These are phyloP conservation scores for Burhinus oedicnemus DNA, from an alignment of 2,113 vertebrate genomes.

Conservation along the genomic window DNA sequence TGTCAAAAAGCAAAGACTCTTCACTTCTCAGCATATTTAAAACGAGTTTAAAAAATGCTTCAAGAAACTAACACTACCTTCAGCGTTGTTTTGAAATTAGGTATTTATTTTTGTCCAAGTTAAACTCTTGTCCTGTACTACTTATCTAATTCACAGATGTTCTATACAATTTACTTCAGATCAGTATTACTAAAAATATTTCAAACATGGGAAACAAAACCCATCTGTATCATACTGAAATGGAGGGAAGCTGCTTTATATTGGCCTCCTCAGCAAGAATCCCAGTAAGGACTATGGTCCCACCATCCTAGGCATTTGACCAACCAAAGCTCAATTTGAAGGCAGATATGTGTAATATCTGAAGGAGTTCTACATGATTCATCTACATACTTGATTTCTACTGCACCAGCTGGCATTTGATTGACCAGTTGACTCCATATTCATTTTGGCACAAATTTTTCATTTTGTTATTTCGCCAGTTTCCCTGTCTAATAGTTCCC, in stretches of 20 bases:
- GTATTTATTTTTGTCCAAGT: not conserved
- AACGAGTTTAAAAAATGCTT: not conserved
- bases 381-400: not conserved
- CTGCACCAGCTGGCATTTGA: not conserved
- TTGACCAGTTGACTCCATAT: not conserved
- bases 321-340: not conserved
- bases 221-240: not conserved
- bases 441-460: not conserved
- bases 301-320: not conserved
- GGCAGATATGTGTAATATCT: not conserved
- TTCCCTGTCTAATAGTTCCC: not conserved
- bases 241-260: not conserved
- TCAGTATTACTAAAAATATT: not conserved
- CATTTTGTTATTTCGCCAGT: not conserved
- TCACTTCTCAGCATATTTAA: not conserved
- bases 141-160: not conserved
- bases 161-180: not conserved
- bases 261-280: not conserved
- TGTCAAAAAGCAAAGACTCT: not conserved
- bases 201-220: not conserved
- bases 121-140: not conserved
- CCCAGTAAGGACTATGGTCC: not conserved
- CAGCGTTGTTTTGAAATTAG: not conserved
- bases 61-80: not conserved
- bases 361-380: not conserved